These are phyloP conservation scores for Picathartes gymnocephalus DNA, from an alignment of 2,113 vertebrate genomes.

Conservation along the genomic window DNA sequence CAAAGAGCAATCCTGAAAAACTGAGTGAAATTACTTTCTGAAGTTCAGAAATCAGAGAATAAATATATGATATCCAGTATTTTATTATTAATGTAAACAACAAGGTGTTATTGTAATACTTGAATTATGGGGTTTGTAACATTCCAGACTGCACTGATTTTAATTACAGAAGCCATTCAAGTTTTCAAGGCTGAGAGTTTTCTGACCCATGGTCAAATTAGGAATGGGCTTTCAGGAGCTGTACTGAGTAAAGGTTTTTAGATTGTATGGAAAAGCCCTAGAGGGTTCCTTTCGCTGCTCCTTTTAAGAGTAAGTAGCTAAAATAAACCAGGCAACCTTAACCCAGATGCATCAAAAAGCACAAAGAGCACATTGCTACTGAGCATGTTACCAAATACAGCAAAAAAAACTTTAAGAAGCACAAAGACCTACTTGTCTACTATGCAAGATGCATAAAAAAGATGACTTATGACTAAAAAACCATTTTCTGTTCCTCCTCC, in stretches of 20 bases:
- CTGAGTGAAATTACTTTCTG: background rate
- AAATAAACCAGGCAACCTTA: background rate
- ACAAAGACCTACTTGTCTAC: background rate
- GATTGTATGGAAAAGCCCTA: background rate
- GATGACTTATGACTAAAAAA: rapidly evolving
- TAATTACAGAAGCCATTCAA: background rate
- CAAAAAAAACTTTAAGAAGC: background rate
- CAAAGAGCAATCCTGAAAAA: background rate
- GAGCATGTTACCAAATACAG: background rate
- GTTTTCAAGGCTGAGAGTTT: background rate
- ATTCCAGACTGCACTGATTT: background rate
- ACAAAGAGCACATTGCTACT: background rate
- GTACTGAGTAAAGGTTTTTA: background rate
- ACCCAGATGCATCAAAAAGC: background rate
- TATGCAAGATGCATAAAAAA: background rate
- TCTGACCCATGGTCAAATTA: background rate
- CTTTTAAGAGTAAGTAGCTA: background rate
- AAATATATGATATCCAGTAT: background rate
- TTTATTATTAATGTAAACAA: background rate
- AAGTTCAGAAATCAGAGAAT: background rate
- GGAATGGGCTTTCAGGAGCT: background rate
- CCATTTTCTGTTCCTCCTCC: background rate
- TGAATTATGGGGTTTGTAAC: background rate
- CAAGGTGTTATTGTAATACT: background rate
- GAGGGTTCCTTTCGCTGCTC: background rate